These are phyloP conservation scores for Plotosus lineatus DNA, from an alignment of 2,113 vertebrate species.

Conservation along the genomic window DNA sequence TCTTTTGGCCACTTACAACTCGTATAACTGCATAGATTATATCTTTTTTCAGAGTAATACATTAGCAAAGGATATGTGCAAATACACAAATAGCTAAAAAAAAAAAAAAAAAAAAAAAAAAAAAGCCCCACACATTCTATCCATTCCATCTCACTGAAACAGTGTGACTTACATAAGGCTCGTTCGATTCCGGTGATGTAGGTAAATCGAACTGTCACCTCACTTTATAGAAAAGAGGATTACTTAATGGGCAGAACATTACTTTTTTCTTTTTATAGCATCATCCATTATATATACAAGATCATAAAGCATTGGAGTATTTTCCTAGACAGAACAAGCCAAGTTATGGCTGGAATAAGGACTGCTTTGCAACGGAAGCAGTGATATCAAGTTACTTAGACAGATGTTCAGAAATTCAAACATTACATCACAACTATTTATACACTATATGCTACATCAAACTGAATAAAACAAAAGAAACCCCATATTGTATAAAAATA, in stretches of 20 bases:
- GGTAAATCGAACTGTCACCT: not conserved
- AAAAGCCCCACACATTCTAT: too few species aligned
- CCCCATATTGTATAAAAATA: conserved; percentile 13
- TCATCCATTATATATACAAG: not conserved
- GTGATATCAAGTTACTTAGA: too few species aligned
- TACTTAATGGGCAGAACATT: not conserved
- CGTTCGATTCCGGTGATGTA: not conserved
- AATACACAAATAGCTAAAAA: not conserved
- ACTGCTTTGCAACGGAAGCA: not conserved
- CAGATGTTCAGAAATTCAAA: not conserved
- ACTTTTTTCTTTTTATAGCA: not conserved
- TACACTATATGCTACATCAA: not conserved
- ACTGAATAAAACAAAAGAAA: not conserved
- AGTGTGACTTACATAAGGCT: not conserved
- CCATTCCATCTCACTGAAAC: not conserved
- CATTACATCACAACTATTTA: not conserved
- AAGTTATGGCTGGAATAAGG: not conserved
- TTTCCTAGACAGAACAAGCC: not conserved
- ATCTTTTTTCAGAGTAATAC: not conserved
- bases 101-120: too few species aligned
- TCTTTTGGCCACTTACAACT: not conserved
- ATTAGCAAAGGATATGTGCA: not conserved
- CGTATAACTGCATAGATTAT: not conserved
- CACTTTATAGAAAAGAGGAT: not conserved
- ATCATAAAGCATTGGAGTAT: not conserved